These are phyloP conservation scores for Nephotettix cincticeps DNA, from an alignment of 1,140 invertebrate species.

Conservation along the genomic window DNA sequence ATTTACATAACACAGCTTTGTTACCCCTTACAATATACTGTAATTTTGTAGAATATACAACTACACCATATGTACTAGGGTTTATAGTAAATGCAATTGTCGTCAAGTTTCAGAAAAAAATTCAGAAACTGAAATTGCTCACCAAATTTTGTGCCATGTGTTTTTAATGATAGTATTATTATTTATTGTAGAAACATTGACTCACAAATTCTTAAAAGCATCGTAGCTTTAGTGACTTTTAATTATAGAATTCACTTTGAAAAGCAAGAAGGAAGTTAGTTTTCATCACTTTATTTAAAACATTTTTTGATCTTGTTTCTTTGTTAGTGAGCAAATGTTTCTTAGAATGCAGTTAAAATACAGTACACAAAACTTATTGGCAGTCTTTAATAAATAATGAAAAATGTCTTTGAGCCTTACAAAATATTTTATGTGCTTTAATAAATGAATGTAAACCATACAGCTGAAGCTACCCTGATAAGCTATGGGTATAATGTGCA, in stretches of 20 bases:
- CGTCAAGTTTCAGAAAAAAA: too few species aligned
- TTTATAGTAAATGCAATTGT: too few species aligned
- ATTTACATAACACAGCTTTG: neutral
- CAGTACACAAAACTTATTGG: neutral
- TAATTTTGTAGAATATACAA: neutral
- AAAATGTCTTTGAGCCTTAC: neutral
- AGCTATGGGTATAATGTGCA: neutral
- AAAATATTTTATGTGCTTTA: neutral
- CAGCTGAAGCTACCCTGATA: neutral
- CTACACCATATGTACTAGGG: neutral
- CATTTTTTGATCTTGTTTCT: neutral
- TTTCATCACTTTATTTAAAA: neutral
- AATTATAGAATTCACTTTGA: neutral
- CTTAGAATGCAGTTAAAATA: neutral
- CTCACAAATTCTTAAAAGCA: neutral
- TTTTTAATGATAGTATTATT: too few species aligned
- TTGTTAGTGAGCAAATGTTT: neutral
- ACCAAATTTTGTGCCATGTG: too few species aligned
- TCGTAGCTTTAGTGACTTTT: neutral
- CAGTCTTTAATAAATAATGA: neutral
- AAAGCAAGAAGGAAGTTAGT: neutral
- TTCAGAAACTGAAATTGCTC: too few species aligned
- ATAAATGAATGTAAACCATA: neutral
- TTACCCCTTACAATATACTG: neutral
- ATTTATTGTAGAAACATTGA: too few species aligned